phyloP scores from a whole-genome alignment of 2,888 invertebrate species.

The Periphyllus acericola region DNA sequence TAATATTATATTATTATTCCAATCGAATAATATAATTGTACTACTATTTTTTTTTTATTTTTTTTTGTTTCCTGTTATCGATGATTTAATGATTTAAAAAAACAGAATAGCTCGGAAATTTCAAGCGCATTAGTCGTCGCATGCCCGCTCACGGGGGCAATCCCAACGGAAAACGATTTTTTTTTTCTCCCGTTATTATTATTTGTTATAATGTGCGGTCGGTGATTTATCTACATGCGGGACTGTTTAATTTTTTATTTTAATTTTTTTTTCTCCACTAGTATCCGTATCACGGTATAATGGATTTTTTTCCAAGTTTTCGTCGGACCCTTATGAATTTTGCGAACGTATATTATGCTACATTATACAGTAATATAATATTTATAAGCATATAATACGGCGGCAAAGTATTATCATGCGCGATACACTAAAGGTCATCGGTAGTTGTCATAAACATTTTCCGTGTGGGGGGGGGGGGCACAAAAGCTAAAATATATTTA shows the following conservation, averaged over 20 bases:
- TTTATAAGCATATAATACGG: too few species aligned
- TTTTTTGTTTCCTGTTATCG: too few species aligned
- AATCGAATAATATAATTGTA: too few species aligned
- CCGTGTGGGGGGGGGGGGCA: neutral
- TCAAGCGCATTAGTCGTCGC: neutral
- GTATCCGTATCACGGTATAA: neutral
- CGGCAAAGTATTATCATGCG: neutral
- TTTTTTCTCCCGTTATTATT: neutral
- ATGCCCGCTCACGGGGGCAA: neutral
- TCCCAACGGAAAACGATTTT: neutral
- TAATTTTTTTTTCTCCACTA: neutral
- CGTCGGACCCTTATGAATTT: neutral
- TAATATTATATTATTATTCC: too few species aligned
- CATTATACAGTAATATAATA: too few species aligned
- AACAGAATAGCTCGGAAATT: neutral
- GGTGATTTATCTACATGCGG: conserved; percentile 29
- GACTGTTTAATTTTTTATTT: conserved; percentile 6
- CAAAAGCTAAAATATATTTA: neutral
- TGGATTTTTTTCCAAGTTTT: conserved; percentile 17
- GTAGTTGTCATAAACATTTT: conserved; percentile 34
- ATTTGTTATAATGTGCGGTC: conserved; percentile 11
- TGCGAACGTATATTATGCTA: neutral
- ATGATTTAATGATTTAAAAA: too few species aligned
- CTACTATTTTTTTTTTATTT: too few species aligned
- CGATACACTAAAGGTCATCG: neutral